phyloP scores from a whole-genome alignment of 2,888 invertebrate species.

The Drosophila formosana region DNA sequence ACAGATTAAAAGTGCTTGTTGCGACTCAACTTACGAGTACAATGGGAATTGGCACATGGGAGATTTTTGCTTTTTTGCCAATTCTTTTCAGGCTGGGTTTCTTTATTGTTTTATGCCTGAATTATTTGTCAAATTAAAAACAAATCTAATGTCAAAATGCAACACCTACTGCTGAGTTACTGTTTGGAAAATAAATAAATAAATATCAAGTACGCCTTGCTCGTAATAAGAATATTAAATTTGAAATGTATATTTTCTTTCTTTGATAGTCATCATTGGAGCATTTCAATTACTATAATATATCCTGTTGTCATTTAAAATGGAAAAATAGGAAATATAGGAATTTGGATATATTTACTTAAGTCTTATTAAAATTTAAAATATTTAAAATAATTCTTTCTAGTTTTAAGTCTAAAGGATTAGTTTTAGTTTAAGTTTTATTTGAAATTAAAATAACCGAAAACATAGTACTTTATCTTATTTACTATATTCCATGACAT shows the following conservation, averaged over 20 bases:
- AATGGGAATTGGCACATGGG: slow-evolving; percentile 56
- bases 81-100: background rate
- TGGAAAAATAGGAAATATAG: too few species aligned
- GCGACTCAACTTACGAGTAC: slow-evolving; percentile 25
- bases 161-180: background rate
- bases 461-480: too few species aligned
- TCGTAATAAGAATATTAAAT: background rate
- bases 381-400: background rate
- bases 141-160: background rate
- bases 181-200: background rate
- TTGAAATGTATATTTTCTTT: too few species aligned
- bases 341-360: too few species aligned
- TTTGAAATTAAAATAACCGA: too few species aligned
- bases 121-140: slow-evolving; percentile 30
- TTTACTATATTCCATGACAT: too few species aligned
- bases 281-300: too few species aligned
- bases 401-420: background rate
- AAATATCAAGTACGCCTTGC: background rate
- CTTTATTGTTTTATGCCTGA: slow-evolving; percentile 34
- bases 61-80: slow-evolving; percentile 13
- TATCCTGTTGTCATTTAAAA: too few species aligned
- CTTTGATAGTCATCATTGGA: accelerated
- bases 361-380: too few species aligned
- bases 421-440: too few species aligned
- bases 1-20: slow-evolving; percentile 19